Evolutionary conservation across 2,113 vertebrate genomes (phyloP).

Genomic region (Leiothrix lutea): DNA sequence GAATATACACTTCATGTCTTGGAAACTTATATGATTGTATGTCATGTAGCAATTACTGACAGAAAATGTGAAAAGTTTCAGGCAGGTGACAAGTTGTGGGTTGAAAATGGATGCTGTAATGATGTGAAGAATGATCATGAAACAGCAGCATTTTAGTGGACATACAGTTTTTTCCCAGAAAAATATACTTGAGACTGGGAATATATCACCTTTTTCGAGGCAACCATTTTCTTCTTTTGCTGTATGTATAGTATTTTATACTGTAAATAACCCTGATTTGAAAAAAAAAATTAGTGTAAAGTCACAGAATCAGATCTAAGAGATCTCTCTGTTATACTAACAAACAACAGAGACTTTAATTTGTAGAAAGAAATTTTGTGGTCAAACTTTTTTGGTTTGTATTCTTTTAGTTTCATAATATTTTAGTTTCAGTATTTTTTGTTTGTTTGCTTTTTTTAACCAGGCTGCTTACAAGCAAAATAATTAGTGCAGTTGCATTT

Average conservation of each 20-base stretch:
- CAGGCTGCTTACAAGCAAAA: neutral
- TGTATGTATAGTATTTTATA: neutral
- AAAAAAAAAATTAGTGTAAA: neutral
- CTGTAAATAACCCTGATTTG: neutral
- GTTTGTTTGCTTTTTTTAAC: neutral
- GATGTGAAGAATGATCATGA: neutral
- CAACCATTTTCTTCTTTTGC: neutral
- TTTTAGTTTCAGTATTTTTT: neutral
- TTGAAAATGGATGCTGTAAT: neutral
- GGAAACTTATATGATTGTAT: neutral
- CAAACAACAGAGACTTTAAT: neutral
- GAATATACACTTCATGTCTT: neutral
- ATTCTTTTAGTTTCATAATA: neutral
- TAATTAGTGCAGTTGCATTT: neutral
- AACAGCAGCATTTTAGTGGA: neutral
- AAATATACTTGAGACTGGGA: neutral
- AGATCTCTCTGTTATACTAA: neutral
- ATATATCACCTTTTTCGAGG: neutral
- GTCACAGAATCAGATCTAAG: neutral
- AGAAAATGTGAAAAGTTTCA: neutral
- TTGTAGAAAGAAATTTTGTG: neutral
- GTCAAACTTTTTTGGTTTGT: neutral
- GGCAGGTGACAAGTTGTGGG: neutral
- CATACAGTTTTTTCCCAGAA: neutral
- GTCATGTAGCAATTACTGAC: neutral